Evolutionary conservation across 2,888 invertebrate genomes (phyloP).

Genomic region (Seira sanloemensis): DNA sequence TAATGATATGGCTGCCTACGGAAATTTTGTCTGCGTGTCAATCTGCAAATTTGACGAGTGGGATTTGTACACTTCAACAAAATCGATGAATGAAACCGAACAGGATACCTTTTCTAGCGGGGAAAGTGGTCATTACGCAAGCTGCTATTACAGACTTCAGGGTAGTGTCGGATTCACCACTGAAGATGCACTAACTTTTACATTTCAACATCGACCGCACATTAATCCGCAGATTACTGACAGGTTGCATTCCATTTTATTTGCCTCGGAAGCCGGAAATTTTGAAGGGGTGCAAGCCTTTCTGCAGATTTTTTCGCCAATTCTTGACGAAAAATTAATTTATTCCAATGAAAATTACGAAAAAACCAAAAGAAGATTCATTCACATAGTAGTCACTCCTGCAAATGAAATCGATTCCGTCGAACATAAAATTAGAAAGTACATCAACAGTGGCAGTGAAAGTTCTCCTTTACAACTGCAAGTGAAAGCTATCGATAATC

Average conservation of each 20-base stretch:
- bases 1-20: slow-evolving; percentile 53
- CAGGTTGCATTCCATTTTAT: slow-evolving; percentile 10
- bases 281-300: neutral
- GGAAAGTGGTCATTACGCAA: slow-evolving; percentile 15
- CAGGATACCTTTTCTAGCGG: neutral
- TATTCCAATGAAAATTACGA: neutral
- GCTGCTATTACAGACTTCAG: slow-evolving; percentile 41
- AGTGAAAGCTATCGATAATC: too few species aligned
- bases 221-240: slow-evolving; percentile 5
- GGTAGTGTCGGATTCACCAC: slow-evolving; percentile 31
- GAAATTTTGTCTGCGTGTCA: slow-evolving; percentile 30
- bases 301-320: slow-evolving; percentile 1
- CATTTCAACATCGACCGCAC: slow-evolving; percentile 13
- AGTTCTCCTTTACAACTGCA: too few species aligned
- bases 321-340: neutral
- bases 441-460: too few species aligned
- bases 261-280: neutral
- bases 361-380: too few species aligned
- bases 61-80: neutral
- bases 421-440: too few species aligned
- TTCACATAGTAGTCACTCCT: too few species aligned
- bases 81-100: neutral
- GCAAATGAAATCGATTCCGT: too few species aligned
- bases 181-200: slow-evolving; percentile 24
- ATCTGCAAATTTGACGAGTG: slow-evolving; percentile 34